phyloP scores from a whole-genome alignment of 2,113 vertebrate genomes.

The Oryzias javanicus region DNA sequence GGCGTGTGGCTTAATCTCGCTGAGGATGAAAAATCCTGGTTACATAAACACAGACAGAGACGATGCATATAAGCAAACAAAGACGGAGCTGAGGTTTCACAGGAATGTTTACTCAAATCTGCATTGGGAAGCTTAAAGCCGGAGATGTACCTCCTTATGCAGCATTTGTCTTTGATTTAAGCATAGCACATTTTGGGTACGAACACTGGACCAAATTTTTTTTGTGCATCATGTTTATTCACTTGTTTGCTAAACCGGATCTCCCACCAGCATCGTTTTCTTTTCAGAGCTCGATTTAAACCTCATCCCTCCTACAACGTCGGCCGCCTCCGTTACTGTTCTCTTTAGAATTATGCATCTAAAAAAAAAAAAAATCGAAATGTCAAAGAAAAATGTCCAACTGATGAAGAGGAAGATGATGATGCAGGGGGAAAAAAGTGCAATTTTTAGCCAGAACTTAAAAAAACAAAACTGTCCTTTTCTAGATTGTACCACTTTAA shows the following conservation, averaged over 20 bases:
- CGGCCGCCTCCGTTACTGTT: neutral
- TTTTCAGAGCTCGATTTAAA: neutral
- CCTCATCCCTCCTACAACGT: neutral
- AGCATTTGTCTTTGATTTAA: too few species aligned
- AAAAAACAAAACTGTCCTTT: too few species aligned
- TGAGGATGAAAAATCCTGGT: neutral
- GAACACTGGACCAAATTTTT: too few species aligned
- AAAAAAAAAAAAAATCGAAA: constrained; percentile 6
- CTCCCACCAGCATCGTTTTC: neutral
- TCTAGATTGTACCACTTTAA: too few species aligned
- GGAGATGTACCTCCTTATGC: too few species aligned
- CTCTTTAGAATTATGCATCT: constrained; percentile 7
- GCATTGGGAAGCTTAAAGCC: too few species aligned
- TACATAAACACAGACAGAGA: neutral
- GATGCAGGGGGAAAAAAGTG: too few species aligned
- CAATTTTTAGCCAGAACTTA: too few species aligned
- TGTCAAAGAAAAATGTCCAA: neutral
- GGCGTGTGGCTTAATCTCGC: neutral
- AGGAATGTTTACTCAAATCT: too few species aligned
- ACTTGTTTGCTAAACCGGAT: constrained; percentile 3
- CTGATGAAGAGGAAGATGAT: too few species aligned
- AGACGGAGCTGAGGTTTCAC: too few species aligned
- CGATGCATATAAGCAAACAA: neutral
- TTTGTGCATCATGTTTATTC: neutral
- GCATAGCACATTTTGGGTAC: too few species aligned